A percentile compares a stretch with the other conserved stretches of the same genome.
These are phyloP conservation scores for Corvus cornix DNA, from an alignment of 2,113 vertebrate genomes.

Conservation along the genomic window DNA sequence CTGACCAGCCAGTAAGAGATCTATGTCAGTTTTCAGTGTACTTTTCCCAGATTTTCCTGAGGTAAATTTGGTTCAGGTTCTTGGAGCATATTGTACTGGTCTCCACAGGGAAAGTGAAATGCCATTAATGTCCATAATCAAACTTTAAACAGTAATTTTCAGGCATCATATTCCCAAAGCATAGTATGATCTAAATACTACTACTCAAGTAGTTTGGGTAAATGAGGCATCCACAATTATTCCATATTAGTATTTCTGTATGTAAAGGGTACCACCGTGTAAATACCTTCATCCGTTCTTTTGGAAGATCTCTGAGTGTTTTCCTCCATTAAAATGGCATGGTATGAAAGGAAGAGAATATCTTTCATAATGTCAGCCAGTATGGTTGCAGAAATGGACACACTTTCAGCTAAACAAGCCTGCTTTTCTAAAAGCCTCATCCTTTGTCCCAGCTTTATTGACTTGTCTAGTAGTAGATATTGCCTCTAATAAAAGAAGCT, in stretches of 20 bases:
- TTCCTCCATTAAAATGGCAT: neutral
- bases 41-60: neutral
- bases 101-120: neutral
- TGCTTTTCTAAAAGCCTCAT: neutral
- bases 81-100: neutral
- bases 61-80: neutral
- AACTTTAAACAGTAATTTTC: neutral
- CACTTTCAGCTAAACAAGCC: neutral
- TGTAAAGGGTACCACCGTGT: neutral
- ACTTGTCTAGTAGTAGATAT: neutral
- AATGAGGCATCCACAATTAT: neutral
- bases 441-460: slow-evolving; percentile 22
- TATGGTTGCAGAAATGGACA: neutral
- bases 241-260: neutral
- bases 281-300: neutral
- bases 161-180: neutral
- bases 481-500: neutral
- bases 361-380: neutral
- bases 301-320: neutral
- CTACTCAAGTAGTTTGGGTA: neutral
- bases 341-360: neutral
- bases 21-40: neutral
- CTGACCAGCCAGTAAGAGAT: neutral
- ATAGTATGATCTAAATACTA: neutral
- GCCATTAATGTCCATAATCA: neutral